phyloP scores from a whole-genome alignment of 2,797 vertebrate species.

The Poeciliopsis turneri region DNA sequence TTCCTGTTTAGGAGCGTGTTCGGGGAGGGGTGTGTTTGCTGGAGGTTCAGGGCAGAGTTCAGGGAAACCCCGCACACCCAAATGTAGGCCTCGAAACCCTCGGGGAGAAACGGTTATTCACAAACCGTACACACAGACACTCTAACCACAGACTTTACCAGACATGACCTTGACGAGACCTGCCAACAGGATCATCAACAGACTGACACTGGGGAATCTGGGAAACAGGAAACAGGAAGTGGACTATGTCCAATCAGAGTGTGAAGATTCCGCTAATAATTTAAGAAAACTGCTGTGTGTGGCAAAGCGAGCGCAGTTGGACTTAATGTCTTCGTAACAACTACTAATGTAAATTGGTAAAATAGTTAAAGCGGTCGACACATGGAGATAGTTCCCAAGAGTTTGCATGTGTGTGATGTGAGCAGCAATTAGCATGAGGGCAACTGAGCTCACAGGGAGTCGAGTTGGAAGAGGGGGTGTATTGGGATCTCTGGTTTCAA shows the following conservation, averaged over 20 bases:
- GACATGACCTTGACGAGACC: slow-evolving; percentile 76
- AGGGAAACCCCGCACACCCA: slow-evolving; percentile 66
- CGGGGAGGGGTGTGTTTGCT: slow-evolving; percentile 31
- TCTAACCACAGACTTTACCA: slow-evolving; percentile 60
- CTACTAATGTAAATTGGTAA: slow-evolving; percentile 56
- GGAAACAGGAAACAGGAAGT: slow-evolving; percentile 76
- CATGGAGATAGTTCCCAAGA: not conserved
- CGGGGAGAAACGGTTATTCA: slow-evolving; percentile 54
- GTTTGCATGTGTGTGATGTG: slow-evolving; percentile 24
- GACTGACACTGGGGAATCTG: slow-evolving; percentile 70
- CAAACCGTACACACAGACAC: slow-evolving; percentile 26
- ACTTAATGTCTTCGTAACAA: slow-evolving; percentile 9
- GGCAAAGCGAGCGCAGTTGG: slow-evolving; percentile 33
- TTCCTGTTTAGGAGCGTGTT: slow-evolving; percentile 24
- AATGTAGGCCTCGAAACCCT: slow-evolving; percentile 55
- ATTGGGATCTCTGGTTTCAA: slow-evolving; percentile 71
- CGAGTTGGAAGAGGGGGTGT: slow-evolving; percentile 27
- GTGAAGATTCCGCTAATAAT: slow-evolving; percentile 52
- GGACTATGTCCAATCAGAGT: slow-evolving; percentile 51
- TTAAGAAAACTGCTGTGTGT: slow-evolving; percentile 47
- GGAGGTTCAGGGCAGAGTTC: slow-evolving; percentile 71
- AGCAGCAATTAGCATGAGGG: slow-evolving; percentile 59
- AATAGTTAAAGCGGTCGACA: slow-evolving; percentile 38
- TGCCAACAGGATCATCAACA: slow-evolving; percentile 68
- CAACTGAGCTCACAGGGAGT: slow-evolving; percentile 46